Evolutionary conservation across 2,888 invertebrate species (phyloP).

Genomic region (Sphecodes monilicornis): DNA sequence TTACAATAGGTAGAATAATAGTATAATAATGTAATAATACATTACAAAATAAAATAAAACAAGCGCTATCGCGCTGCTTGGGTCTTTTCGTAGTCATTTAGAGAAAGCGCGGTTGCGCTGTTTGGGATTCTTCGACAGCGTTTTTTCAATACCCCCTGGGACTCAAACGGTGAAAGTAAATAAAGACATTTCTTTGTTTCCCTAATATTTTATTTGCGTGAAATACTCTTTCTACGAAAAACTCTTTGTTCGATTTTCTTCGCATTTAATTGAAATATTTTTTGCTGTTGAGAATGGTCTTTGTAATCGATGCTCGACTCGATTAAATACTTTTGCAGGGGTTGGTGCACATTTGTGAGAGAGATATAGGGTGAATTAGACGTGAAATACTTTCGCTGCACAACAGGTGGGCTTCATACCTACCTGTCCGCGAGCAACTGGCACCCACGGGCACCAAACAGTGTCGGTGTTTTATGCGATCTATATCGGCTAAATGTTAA

Average conservation of each 20-base stretch:
- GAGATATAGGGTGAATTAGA: background rate
- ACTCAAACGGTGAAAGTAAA: too few relatives aligned
- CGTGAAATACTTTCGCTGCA: slow-evolving; percentile 21
- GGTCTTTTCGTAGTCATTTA: too few relatives aligned
- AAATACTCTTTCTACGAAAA: too few relatives aligned
- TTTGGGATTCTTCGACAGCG: too few relatives aligned
- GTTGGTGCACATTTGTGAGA: background rate
- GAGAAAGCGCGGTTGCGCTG: too few relatives aligned
- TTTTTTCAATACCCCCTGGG: too few relatives aligned
- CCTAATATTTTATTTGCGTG: background rate
- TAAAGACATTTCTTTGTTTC: background rate
- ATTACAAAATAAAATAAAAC: too few relatives aligned
- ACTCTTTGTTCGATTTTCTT: background rate
- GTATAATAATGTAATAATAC: too few relatives aligned
- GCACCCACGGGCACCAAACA: slow-evolving; percentile 11
- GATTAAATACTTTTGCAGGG: background rate
- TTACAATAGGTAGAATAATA: too few relatives aligned
- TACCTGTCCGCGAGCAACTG: slow-evolving; percentile 53
- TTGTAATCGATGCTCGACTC: background rate
- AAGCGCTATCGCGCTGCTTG: too few relatives aligned
- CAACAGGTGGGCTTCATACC: slow-evolving; percentile 48
- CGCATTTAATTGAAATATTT: background rate
- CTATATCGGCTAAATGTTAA: slow-evolving; percentile 27
- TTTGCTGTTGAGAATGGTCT: background rate
- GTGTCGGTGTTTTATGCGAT: background rate